Conservation (phyloP, 2,888 invertebrate species). For the Galerucella nymphaeae region DNA sequence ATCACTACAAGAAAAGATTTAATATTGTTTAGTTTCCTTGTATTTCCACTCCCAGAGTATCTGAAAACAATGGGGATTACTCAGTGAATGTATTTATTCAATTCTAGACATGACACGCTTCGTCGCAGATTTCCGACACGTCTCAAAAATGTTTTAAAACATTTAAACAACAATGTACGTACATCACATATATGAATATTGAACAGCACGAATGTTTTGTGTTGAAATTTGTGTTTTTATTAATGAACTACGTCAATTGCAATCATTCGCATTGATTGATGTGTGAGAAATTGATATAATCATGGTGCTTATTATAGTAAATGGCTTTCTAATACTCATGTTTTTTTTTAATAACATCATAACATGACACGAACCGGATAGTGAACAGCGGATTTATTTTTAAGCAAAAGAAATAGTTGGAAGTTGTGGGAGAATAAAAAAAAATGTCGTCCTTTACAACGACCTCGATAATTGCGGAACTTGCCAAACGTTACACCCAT, state of each 20-base stretch:
- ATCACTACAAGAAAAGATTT: background rate
- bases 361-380: too few relatives aligned
- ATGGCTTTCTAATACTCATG: too few relatives aligned
- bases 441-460: too few relatives aligned
- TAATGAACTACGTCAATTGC: background rate
- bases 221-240: background rate
- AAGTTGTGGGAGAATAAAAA: too few relatives aligned
- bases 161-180: background rate
- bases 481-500: too few relatives aligned
- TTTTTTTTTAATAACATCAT: too few relatives aligned
- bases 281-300: too few relatives aligned
- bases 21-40: background rate
- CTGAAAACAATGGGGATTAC: background rate
- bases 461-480: too few relatives aligned
- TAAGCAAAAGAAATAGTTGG: too few relatives aligned
- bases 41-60: background rate
- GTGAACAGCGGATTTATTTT: too few relatives aligned
- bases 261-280: too few relatives aligned
- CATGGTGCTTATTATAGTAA: too few relatives aligned
- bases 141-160: constrained; percentile 1
- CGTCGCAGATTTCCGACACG: background rate
- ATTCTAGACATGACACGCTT: background rate
- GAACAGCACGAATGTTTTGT: background rate
- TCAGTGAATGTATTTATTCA: background rate
- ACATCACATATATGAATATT: background rate